Evolutionary conservation across 2,888 invertebrate species (phyloP).

Genomic region (Lypha dubia): DNA sequence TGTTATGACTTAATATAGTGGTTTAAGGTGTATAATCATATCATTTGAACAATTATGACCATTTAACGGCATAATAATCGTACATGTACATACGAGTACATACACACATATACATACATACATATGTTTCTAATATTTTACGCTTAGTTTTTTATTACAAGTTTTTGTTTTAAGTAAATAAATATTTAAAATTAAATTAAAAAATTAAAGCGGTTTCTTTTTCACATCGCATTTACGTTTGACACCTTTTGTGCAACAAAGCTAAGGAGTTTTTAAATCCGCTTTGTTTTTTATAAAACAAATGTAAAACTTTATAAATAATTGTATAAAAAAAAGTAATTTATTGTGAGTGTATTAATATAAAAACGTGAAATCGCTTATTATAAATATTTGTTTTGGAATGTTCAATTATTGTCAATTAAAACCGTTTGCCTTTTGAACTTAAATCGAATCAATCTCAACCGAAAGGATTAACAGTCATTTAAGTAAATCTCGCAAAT

Average conservation of each 20-base stretch:
- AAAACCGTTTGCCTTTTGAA: neutral
- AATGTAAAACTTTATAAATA: neutral
- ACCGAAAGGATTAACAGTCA: neutral
- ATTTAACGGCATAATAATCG: conserved; percentile 51
- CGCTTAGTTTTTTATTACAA: neutral
- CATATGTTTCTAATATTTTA: conserved; percentile 26
- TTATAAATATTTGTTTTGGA: neutral
- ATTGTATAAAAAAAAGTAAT: too few species aligned
- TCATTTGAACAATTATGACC: conserved; percentile 64
- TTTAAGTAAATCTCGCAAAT: too few species aligned
- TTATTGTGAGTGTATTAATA: neutral
- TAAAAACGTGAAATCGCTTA: neutral
- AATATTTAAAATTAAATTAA: conserved; percentile 46
- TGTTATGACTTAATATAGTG: conserved; percentile 65
- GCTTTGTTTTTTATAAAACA: neutral
- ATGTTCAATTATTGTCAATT: neutral
- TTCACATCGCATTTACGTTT: neutral
- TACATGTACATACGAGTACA: too few species aligned
- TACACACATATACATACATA: neutral
- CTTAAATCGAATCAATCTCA: neutral
- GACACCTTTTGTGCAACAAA: conserved; percentile 10
- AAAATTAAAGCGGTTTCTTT: conserved; percentile 21
- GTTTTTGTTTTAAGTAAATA: conserved; percentile 11
- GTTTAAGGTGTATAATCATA: conserved; percentile 65
- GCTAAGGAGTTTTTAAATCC: neutral